Base-by-base conservation (phyloP, 2,888 invertebrate species). In the Melanostoma scalare region DNA sequence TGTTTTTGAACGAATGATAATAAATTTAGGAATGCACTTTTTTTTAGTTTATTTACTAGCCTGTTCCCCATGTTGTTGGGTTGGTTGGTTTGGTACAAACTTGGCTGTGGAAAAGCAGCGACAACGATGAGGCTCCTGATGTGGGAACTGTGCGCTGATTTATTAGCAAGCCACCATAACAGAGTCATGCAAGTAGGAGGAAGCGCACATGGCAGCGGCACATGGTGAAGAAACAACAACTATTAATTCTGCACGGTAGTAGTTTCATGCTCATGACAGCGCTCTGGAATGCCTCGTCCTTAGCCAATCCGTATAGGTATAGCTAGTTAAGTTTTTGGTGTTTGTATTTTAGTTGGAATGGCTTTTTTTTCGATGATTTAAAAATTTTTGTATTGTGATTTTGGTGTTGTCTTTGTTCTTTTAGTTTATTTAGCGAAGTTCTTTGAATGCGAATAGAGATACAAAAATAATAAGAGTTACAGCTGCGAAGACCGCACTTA, bases 11-110 rank as follows among this genome's bases (percentile, higher is more conserved):
- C 50, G 53, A 77, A 61, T 78, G 84, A 75, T 75, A 79, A 84
- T 84, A 84, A 84, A 84, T 84, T 84, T 75, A 69, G 79, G 84
- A 79, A 60, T 74, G 74, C 50, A 60, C 73, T 79, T 78, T 68
- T 76, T 82, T 73, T 50, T 78, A 68, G 71, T 44, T 71, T 69
- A 55, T 40, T 76, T 58, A 10, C 44, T 55, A 60, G 63, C 50
- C 6, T 38, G 35, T 50, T 46, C 38, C 40, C n/a, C 50, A 9
- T 50, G 9, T 38, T 53, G 20, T 53, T 44, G 42, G 50, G 67
- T 42, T 40, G 50, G 67, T 42, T 40, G 20, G n/a, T 33, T 3
- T 40, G 31, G n/a, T n/a, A 10, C 6, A 10, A 67, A 20, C 20
- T 20, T 20, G 20, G 20, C 31, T 36, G 46, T 30, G 33, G 44